Evolutionary conservation across 2,888 invertebrate genomes (phyloP), one percentile per base, ranked within the genome.

Genomic region (Andrena praecox): DNA sequence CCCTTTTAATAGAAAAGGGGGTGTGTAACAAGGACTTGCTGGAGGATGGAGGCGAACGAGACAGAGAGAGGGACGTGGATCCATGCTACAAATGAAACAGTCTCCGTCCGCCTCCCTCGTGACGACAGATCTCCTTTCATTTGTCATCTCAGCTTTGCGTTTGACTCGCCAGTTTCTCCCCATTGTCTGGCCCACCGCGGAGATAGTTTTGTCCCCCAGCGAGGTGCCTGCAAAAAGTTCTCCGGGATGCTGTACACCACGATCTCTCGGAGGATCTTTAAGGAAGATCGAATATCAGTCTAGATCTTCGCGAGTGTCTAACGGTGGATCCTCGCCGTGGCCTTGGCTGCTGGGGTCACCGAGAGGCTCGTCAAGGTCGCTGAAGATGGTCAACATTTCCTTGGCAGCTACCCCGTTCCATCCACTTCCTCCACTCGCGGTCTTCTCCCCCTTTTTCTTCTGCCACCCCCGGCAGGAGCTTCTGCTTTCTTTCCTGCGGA

Each of bases 131-230:
- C 87, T 88, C 89, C 85, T 90, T 91, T 89, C 90, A 91, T 91
- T 91, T 91, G 91, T 91, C 91, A 91, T 91, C 87, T 87, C 84
- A 83, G 88, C 87, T 90, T 91, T 91, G 91, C 91, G 90, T 90
- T 91, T 91, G 91, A 91, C 91, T 91, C 86, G 87, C 88, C 89
- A 87, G 86, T 83, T 85, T 87, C 84, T 80, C 87, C 89, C 87
- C 85, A 90, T 91, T 91, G 91, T 91, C 85, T 83, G 62, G 42
- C 42, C 77, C 60, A 24, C 6, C 69, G 48, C 85, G 35, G 82
- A 70, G 77, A 88, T 90, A 90, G 90, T 90, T 90, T 90, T 90
- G 89, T 90, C 90, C 82, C 12, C 24, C 24, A 31, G 29, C n/a
- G 54, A n/a, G 74, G 77, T 62, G 20, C 29, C n/a, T 27, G 67